Conservation (phyloP, 1,140 invertebrate species). For the Procambarus clarkii region DNA sequence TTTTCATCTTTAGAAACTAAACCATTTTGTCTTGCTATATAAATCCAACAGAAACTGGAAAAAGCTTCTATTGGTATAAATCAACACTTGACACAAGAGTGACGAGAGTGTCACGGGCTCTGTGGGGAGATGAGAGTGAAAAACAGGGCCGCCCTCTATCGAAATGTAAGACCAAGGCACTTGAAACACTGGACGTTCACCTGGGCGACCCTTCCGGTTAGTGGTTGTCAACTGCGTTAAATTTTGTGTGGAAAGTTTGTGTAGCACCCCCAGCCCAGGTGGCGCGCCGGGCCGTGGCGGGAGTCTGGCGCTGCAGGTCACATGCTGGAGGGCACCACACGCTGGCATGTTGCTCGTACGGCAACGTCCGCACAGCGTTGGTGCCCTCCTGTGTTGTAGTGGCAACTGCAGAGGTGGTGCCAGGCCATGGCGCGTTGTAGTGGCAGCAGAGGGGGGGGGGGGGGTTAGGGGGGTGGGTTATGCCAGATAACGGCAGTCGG, state of each 20-base stretch:
- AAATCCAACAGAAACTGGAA: conserved; percentile 68
- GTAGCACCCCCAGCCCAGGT: conserved; percentile 57
- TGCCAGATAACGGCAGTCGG: not conserved
- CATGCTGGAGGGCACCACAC: conserved; percentile 28
- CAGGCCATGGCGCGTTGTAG: not conserved
- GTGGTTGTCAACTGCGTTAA: conserved; percentile 67
- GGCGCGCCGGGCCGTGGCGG: conserved; percentile 41
- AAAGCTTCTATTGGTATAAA: conserved; percentile 70
- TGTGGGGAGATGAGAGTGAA: conserved; percentile 53
- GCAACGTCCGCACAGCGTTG: not conserved
- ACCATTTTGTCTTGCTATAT: conserved; percentile 69
- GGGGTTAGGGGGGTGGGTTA: too few species aligned
- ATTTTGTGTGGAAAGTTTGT: conserved; percentile 70
- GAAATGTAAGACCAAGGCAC: conserved; percentile 71
- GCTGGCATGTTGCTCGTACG: not conserved
- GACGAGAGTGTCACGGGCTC: conserved; percentile 51
- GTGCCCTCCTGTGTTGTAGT: not conserved
- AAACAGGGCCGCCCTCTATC: conserved; percentile 65
- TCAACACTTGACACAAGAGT: conserved; percentile 68
- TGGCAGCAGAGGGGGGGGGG: not conserved
- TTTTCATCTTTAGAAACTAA: conserved; percentile 70
- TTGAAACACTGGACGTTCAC: conserved; percentile 66
- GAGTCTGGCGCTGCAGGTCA: conserved; percentile 9
- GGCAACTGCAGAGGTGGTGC: not conserved
- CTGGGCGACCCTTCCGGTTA: conserved; percentile 60